Base-by-base conservation (phyloP, 2,797 vertebrate species). In the Netta rufina region DNA sequence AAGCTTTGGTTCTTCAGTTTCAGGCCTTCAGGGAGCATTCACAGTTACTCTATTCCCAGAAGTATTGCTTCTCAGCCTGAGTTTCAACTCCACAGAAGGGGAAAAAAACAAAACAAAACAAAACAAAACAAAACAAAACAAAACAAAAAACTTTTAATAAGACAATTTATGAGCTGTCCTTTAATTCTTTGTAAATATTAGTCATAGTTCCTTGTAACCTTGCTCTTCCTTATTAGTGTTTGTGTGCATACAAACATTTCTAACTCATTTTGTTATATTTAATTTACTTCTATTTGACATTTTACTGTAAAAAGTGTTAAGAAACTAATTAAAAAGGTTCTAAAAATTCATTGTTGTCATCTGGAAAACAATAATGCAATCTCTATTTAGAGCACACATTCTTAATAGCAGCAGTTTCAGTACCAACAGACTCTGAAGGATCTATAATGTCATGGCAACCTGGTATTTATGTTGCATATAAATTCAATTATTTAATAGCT, bases 401-500 rank as follows among this genome's bases (percentile, higher is more conserved):
- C 45, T 54, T 93, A 92, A 87, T 9, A 91, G 67, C 70, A 66
- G 54, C 38, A 89, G 51, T 71, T 90, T 71, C 8, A 4, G 12
- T 57, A 90, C n/a, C 84, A 87, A 85, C 70, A 89, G 24, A 45
- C 87, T 72, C 47, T 78, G 79, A 75, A 87, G 45, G 77, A 80
- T 87, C 61, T 65, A n/a, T 62, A 89, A 80, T 87, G 70, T 84
- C 91, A 94, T 92, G 72, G 89, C 45, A 96, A 94, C 78, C 65
- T 71, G 38, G 28, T 65, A 93, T 60, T 91, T 93, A 66, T 47
- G 85, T 65, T 89, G 62, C 60, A 81, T 17, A 84, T 67, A 62
- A 92, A 93, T 80, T 95, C 32, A 85, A 89, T 89, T 89, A 83
- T 89, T 95, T 92, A 92, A 91, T 64, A 78, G 66, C 6, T 89